Conservation (phyloP, 2,797 vertebrate species). For the Paratrypauchen microcephalus region DNA sequence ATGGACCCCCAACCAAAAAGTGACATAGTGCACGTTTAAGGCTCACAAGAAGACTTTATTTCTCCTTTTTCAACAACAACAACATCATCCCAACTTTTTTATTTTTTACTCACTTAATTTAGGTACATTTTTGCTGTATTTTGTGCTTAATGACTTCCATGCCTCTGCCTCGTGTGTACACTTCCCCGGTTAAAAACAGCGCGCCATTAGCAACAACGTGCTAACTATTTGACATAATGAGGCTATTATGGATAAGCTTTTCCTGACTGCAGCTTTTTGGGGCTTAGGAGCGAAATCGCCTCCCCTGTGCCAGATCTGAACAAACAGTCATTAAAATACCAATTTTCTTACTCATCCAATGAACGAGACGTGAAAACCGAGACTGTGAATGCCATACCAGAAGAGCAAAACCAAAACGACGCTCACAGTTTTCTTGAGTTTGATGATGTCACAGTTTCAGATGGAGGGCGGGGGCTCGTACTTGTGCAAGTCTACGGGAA, state of each 20-base stretch:
- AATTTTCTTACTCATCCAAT: background rate
- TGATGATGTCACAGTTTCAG: no score
- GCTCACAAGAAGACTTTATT: no score
- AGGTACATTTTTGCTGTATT: background rate
- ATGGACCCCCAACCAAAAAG: no score
- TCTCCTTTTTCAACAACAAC: no score
- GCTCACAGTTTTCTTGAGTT: no score
- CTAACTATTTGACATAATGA: conserved; percentile 46
- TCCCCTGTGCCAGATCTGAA: conserved; percentile 2
- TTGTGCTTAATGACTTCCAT: conserved; percentile 36
- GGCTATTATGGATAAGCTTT: conserved; percentile 41
- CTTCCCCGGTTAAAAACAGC: conserved; percentile 30
- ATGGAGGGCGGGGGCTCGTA: no score
- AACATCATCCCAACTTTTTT: no score
- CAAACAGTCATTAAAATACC: conserved; percentile 2
- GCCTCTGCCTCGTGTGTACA: conserved; percentile 26
- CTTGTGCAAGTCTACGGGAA: no score
- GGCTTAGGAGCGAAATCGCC: conserved; percentile 34
- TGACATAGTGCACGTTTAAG: no score
- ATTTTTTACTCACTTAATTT: no score
- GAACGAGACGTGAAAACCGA: background rate
- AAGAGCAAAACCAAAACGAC: conserved; percentile 33
- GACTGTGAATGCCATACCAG: background rate
- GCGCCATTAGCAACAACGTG: conserved; percentile 43
- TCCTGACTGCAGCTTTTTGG: conserved; percentile 37